Base-by-base conservation (phyloP, 35 echinoderm and acorn worm genomes). In the Lytechinus pictus region DNA sequence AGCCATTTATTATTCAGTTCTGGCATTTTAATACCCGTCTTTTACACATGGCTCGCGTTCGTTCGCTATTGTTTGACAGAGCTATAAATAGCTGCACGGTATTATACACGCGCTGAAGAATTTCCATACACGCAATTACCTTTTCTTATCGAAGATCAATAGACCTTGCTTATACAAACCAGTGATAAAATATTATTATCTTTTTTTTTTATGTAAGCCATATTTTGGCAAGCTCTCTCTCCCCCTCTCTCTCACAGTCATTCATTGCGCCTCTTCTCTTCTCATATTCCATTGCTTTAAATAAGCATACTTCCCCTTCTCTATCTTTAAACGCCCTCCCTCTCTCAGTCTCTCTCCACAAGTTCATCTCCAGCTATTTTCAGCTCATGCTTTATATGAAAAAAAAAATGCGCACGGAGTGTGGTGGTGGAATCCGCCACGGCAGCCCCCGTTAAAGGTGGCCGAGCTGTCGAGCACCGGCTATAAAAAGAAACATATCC, bases 1-100 rank as follows among this genome's bases (percentile, higher is more conserved):
- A 79, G 19, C 21, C 57, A 79, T 79, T 24, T 79, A 79, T 79
- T 79, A 79, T 79, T 79, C 66, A 79, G 66, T 79, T 79, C 66
- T 79, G 66, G 66, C 66, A 79, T 79, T 79, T 79, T 79, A 79
- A 79, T 79, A 79, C 66, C 66, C 66, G 66, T 79, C 66, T 79
- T 79, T 19, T 7, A 79, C 66, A 79, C 66, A 79, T 24, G 16
- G 66, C 66, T 79, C 21, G 4, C 66, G 19, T 24, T 79, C 66
- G 66, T 79, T 6, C 12, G 16, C 66, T 16, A 24, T 79, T 79
- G 66, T 79, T 79, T 16, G 66, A 24, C 21, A 79, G 66, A 24
- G 66, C 66, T 79, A 79, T 79, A 79, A 79, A 79, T 79, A 79
- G n/a, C 66, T 79, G 66, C 66, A 79, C 14, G 66, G 21, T 79